Conservation (phyloP, 2,888 invertebrate species). For the Zonitis immaculata region DNA sequence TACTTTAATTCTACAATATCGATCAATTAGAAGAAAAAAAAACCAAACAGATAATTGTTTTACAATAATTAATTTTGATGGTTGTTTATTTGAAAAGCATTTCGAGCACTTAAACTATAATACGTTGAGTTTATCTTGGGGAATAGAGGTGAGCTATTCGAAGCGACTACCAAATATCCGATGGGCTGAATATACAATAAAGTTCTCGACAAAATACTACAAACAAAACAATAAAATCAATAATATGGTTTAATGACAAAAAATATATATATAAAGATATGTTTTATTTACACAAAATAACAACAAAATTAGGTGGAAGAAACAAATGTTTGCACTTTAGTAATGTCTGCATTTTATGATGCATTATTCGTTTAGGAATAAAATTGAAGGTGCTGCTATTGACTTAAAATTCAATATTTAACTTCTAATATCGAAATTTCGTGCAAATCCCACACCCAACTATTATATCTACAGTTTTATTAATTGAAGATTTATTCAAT, state of each 20-base stretch:
- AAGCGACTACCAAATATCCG: too few species aligned
- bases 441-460: neutral
- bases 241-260: too few species aligned
- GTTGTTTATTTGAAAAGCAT: neutral
- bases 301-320: too few species aligned
- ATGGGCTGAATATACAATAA: too few species aligned
- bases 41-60: neutral
- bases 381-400: constrained; percentile 8
- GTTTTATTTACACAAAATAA: constrained; percentile 1
- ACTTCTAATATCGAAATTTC: neutral
- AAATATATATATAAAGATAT: too few species aligned
- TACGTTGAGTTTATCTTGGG: constrained; percentile 2
- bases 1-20: constrained; percentile 8
- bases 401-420: constrained; percentile 4
- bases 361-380: constrained; percentile 7
- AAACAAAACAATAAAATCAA: neutral
- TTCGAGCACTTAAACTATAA: neutral
- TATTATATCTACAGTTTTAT: neutral
- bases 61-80: neutral
- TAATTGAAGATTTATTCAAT: neutral
- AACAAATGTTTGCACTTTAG: constrained; percentile 4
- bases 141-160: constrained; percentile 1
- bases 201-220: neutral
- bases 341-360: constrained; percentile 12
- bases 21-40: neutral